phyloP scores from a whole-genome alignment of 1,140 invertebrate genomes.

The Wiebesia pumilae region DNA sequence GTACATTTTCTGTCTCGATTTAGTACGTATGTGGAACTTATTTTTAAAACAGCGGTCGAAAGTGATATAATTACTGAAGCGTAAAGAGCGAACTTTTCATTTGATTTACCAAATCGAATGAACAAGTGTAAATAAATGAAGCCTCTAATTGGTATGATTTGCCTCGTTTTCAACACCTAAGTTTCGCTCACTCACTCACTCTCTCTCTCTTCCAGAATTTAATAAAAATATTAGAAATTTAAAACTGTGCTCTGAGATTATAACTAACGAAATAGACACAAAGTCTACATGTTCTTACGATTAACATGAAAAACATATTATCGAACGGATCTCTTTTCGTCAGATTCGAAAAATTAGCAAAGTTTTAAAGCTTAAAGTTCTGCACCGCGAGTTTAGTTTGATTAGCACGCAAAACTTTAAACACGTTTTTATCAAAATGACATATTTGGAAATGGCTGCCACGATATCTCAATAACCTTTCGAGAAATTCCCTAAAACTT shows the following conservation, averaged over 20 bases:
- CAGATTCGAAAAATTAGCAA: neutral
- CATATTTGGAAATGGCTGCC: neutral
- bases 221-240: too few species aligned
- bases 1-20: conserved; percentile 44
- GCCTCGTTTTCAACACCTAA: too few species aligned
- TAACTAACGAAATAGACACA: too few species aligned
- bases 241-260: too few species aligned
- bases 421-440: neutral
- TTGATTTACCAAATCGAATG: too few species aligned
- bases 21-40: conserved; percentile 28
- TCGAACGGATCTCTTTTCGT: too few species aligned
- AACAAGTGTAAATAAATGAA: too few species aligned
- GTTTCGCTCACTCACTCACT: too few species aligned
- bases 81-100: neutral
- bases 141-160: too few species aligned
- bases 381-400: neutral
- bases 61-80: neutral
- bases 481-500: neutral
- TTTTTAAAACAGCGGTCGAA: neutral
- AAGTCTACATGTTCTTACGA: too few species aligned
- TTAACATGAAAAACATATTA: too few species aligned
- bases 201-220: too few species aligned
- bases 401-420: neutral
- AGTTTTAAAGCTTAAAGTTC: neutral
- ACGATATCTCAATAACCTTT: neutral